Evolutionary conservation across 2,113 vertebrate genomes (phyloP).

Genomic region (Nyctibius bracteatus): DNA sequence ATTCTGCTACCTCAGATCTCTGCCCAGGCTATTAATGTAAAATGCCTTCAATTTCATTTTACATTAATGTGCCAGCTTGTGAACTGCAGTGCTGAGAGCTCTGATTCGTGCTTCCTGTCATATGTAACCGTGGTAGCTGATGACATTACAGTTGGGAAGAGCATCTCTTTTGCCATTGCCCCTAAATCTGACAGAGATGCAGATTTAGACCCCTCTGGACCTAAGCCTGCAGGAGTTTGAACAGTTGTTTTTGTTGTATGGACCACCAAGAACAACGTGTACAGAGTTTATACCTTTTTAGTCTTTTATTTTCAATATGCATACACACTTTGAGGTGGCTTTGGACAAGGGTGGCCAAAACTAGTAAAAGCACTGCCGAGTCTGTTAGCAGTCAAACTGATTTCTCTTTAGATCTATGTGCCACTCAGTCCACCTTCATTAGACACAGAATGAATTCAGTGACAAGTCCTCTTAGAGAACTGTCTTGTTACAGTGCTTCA

Average conservation of each 20-base stretch:
- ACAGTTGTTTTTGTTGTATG: not conserved
- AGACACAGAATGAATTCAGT: not conserved
- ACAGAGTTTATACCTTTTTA: not conserved
- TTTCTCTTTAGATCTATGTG: not conserved
- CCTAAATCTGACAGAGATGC: not conserved
- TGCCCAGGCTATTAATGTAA: not conserved
- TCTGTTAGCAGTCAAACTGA: not conserved
- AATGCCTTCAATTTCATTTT: not conserved
- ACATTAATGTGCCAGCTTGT: not conserved
- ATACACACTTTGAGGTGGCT: not conserved
- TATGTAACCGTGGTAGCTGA: not conserved
- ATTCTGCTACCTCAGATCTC: not conserved
- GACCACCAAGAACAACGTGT: not conserved
- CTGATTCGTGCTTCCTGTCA: not conserved
- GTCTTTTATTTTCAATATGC: not conserved
- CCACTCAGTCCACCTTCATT: not conserved
- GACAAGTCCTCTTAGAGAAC: not conserved
- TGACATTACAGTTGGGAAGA: not conserved
- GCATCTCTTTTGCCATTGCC: not conserved
- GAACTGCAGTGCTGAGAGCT: not conserved
- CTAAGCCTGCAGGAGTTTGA: not conserved
- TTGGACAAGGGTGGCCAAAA: not conserved
- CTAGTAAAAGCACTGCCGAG: not conserved
- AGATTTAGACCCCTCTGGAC: not conserved
- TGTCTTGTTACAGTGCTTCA: not conserved